Percentiles rank a stretch among this genome's conserved stretches.
These are phyloP conservation scores for Apamea anceps DNA, from an alignment of 2,888 invertebrate genomes.

Conservation along the genomic window DNA sequence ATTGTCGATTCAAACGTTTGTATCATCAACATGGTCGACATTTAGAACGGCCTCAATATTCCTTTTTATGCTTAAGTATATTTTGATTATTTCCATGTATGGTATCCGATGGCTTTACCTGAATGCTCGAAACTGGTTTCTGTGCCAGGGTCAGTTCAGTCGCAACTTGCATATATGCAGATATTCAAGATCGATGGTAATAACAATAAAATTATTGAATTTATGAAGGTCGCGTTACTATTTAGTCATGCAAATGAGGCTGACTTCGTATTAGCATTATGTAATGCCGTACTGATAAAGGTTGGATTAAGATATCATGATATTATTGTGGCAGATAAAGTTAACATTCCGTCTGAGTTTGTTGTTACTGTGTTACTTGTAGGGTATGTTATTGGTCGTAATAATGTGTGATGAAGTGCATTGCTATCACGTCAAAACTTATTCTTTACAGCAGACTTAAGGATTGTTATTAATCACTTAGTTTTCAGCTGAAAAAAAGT, in stretches of 20 bases:
- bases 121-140: constrained; percentile 32
- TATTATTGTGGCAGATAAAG: constrained; percentile 25
- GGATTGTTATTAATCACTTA: neutral
- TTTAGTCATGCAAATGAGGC: constrained; percentile 41
- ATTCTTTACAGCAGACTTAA: neutral
- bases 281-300: constrained; percentile 48
- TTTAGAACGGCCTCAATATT: constrained; percentile 29
- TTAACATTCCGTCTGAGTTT: constrained; percentile 15
- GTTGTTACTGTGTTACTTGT: neutral
- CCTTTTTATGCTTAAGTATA: constrained; percentile 27
- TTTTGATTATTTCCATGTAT: constrained; percentile 24
- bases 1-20: constrained; percentile 45
- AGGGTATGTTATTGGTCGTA: neutral
- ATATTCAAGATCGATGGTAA: constrained; percentile 59
- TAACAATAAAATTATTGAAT: constrained; percentile 61
- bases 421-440: neutral
- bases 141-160: constrained; percentile 58
- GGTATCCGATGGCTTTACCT: constrained; percentile 31
- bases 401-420: neutral
- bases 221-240: constrained; percentile 50
- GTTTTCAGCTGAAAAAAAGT: neutral
- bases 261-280: constrained; percentile 38
- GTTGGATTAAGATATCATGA: constrained; percentile 35
- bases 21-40: constrained; percentile 37
- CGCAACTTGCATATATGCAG: constrained; percentile 49